phyloP scores from a whole-genome alignment of 64 coral and sea anemone genomes.

The Stylophora pistillata region DNA sequence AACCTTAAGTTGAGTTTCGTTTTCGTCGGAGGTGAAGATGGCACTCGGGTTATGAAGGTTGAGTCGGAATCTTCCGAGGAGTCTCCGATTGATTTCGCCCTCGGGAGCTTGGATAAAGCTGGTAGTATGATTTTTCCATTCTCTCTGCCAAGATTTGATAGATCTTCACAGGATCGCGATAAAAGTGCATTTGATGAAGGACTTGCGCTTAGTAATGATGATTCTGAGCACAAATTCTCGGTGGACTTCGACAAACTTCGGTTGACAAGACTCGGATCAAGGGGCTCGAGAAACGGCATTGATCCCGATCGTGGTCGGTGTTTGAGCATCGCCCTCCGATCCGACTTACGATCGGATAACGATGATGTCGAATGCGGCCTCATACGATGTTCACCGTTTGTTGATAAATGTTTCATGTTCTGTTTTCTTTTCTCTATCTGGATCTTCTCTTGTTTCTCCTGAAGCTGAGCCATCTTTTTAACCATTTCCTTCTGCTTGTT shows the following conservation, averaged over 20 bases:
- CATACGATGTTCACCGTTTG: conserved; percentile 25
- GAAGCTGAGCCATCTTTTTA: conserved; percentile 78
- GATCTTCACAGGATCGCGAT: conserved; percentile 75
- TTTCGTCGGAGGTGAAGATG: conserved; percentile 43
- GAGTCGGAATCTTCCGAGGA: conserved; percentile 39
- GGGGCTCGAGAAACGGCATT: conserved; percentile 62
- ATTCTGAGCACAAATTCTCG: conserved; percentile 45
- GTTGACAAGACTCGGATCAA: conserved; percentile 32
- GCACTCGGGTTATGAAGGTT: conserved; percentile 65
- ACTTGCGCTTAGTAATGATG: conserved; percentile 43
- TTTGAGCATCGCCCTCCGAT: neutral
- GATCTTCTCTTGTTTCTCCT: conserved; percentile 85
- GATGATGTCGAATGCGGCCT: conserved; percentile 84
- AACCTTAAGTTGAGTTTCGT: conserved; percentile 23
- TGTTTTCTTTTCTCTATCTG: conserved; percentile 66
- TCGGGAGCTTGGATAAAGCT: conserved; percentile 10
- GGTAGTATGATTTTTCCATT: conserved; percentile 45
- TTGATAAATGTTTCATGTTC: conserved; percentile 24
- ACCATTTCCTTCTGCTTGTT: conserved; percentile 93
- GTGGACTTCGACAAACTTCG: conserved; percentile 75
- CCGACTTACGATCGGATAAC: conserved; percentile 35
- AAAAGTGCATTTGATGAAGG: conserved; percentile 10
- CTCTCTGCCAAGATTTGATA: conserved; percentile 53
- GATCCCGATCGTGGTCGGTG: conserved; percentile 66
- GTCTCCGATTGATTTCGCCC: conserved; percentile 12